These are phyloP conservation scores for Chloropsis hardwickii DNA, from an alignment of 2,113 vertebrate genomes.

Conservation along the genomic window DNA sequence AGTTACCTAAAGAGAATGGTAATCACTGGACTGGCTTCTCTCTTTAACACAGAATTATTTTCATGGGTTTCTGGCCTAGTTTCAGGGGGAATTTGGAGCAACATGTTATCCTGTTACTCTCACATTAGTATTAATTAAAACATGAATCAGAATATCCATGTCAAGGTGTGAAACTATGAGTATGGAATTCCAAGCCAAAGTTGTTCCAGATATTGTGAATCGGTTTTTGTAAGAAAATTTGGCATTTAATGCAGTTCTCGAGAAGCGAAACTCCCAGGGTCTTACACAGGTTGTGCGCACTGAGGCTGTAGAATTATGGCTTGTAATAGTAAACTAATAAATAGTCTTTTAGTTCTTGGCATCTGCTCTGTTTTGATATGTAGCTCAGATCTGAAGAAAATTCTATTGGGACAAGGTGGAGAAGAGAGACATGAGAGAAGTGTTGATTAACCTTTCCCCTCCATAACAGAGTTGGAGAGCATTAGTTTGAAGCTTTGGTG, in stretches of 20 bases:
- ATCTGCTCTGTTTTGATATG: not conserved
- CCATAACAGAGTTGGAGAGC: not conserved
- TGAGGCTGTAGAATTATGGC: not conserved
- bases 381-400: not conserved
- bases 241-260: not conserved
- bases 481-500: not conserved
- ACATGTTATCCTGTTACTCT: not conserved
- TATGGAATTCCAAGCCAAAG: not conserved
- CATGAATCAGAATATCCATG: not conserved
- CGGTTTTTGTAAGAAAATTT: not conserved
- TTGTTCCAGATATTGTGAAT: not conserved
- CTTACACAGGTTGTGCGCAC: not conserved
- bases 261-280: not conserved
- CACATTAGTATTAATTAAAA: not conserved
- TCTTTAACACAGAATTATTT: not conserved
- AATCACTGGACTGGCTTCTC: not conserved
- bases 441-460: constrained; percentile 30
- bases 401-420: not conserved
- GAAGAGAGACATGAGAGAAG: not conserved
- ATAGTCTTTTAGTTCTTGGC: not conserved
- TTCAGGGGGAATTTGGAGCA: not conserved
- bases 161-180: not conserved
- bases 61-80: not conserved
- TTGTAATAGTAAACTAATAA: not conserved
- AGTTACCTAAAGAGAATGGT: not conserved